Percentiles rank a stretch among this genome's conserved stretches.
Evolutionary conservation across 2,113 vertebrate species (phyloP).

Genomic region (Lepidiolamprologus cunningtoni): DNA sequence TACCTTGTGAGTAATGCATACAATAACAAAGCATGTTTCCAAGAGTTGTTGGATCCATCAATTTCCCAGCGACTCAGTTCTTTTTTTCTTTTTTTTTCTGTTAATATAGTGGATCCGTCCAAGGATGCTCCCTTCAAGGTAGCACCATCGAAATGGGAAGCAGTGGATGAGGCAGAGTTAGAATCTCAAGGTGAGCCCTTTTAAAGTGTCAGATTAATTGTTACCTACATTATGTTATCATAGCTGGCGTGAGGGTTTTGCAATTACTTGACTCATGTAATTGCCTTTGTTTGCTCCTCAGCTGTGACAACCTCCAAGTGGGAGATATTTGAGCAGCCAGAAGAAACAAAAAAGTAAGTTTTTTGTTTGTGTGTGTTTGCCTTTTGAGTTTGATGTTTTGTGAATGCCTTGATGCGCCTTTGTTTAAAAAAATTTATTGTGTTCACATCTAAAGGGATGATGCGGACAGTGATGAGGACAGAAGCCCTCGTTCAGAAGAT

Average conservation of each 20-base stretch:
- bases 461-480: conserved; percentile 83
- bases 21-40: background rate
- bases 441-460: conserved; percentile 71
- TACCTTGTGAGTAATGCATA: conserved; percentile 80
- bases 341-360: conserved; percentile 83
- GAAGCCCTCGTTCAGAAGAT: conserved; percentile 83
- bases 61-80: background rate
- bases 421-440: background rate
- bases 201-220: background rate
- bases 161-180: conserved; percentile 88
- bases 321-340: conserved; percentile 92
- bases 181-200: conserved; percentile 82
- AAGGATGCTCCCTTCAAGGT: conserved; percentile 94
- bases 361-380: background rate
- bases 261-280: background rate
- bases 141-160: conserved; percentile 97
- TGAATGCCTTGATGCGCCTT: background rate
- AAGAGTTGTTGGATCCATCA: background rate
- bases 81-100: fast-evolving
- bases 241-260: background rate
- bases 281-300: conserved; percentile 43
- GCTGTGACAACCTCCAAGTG: conserved; percentile 98
- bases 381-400: background rate
- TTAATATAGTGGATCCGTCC: conserved; percentile 62
- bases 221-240: background rate